Conservation (phyloP, 1,140 invertebrate species). For the Drosophila oshimai region DNA sequence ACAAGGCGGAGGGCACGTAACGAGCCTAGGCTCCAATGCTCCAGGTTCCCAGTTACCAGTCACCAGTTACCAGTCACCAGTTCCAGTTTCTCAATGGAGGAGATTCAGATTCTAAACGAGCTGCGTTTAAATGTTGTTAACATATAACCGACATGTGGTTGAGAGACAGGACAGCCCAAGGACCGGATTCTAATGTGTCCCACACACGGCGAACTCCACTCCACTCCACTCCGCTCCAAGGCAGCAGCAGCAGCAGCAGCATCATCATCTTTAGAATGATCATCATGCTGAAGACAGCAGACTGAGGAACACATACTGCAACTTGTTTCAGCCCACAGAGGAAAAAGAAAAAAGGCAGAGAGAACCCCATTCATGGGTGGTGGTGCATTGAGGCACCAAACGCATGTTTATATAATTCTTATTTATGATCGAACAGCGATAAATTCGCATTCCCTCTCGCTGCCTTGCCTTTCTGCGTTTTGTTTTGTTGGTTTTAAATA, state of each 20-base stretch:
- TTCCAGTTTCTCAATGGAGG: constrained; percentile 34
- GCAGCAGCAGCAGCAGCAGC: neutral
- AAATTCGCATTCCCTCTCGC: constrained; percentile 46
- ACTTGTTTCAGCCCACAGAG: constrained; percentile 36
- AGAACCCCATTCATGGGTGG: constrained; percentile 70
- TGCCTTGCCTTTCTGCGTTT: constrained; percentile 1
- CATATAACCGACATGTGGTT: constrained; percentile 38
- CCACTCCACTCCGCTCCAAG: too few species aligned
- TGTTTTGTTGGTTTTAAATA: constrained; percentile 56
- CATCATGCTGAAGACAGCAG: constrained; percentile 11
- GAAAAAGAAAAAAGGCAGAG: neutral
- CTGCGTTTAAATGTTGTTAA: constrained; percentile 80
- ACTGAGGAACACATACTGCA: constrained; percentile 33
- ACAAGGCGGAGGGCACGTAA: constrained; percentile 54
- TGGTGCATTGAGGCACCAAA: constrained; percentile 32
- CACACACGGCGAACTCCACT: constrained; percentile 60
- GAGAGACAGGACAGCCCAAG: constrained; percentile 22
- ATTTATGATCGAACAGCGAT: constrained; percentile 78
- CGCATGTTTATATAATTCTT: constrained; percentile 81
- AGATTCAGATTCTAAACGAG: constrained; percentile 75
- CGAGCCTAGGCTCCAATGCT: constrained; percentile 18
- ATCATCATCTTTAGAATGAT: neutral
- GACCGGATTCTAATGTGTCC: constrained; percentile 73
- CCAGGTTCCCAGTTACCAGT: constrained; percentile 1
- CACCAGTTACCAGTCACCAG: neutral